Base-by-base conservation (phyloP, 1,140 invertebrate species). In the Pogonognathellus flavescens region DNA sequence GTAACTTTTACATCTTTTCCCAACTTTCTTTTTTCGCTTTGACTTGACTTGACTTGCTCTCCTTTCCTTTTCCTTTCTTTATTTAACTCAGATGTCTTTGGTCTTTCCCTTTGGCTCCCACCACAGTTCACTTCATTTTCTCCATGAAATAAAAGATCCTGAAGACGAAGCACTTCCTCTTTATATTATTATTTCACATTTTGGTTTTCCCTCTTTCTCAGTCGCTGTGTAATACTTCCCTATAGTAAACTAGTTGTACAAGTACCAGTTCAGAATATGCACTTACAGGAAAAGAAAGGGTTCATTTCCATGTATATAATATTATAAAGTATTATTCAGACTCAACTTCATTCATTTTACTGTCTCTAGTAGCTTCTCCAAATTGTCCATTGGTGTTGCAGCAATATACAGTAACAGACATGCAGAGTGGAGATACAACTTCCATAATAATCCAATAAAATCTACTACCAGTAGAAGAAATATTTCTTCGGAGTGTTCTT, bases 101-200 rank as follows among this genome's bases (percentile, higher is more conserved):
- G 41, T 76, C 70, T 76, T 76, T 76, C 41, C 70, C 70, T 50
- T 76, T 76, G 41, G 41, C 70, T 76, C 16, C 16, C 70, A 76
- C 70, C 70, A 76, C 70, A 76, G 70, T 31, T 76, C 70, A 50
- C 70, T 76, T 76, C 70, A 76, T 76, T 76, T 76, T 76, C 70
- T 76, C 70, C 31, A 31, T 76, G 70, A 76, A 76, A 76, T 76
- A 76, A 76, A 41, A 76, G 70, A 76, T 76, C 16, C 41, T 5
- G 14, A 50, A 50, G 70, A 76, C 70, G 70, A 76, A 76, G 25
- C 31, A 76, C 70, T 76, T 76, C 70, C 70, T 76, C 70, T 50
- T 76, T 50, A 76, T 76, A 76, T 76, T 76, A 76, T 76, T 76
- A 76, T 76, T 72, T 72, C 66, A 72, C 66, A 76, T 76, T 76